phyloP scores from a whole-genome alignment of 2,888 invertebrate species.

The Archips xylosteana region DNA sequence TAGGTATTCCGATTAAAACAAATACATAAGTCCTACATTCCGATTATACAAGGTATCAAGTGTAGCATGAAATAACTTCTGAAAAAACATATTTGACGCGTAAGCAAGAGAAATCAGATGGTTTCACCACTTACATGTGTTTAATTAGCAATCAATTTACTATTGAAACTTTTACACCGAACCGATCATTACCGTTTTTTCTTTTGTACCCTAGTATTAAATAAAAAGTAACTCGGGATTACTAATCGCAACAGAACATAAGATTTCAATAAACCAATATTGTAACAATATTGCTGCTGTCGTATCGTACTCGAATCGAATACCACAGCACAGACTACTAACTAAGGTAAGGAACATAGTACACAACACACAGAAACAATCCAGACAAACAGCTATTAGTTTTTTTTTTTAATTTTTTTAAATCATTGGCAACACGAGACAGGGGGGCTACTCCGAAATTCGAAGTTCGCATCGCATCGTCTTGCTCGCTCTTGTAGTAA shows the following conservation, averaged over 20 bases:
- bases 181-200: not conserved
- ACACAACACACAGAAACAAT: too few relatives aligned
- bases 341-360: too few relatives aligned
- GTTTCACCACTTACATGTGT: slow-evolving; percentile 47
- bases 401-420: too few relatives aligned
- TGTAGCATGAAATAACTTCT: slow-evolving; percentile 38
- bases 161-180: not conserved
- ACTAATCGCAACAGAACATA: not conserved
- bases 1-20: slow-evolving; percentile 10
- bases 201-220: slow-evolving; percentile 7
- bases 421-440: too few relatives aligned
- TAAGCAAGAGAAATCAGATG: slow-evolving; percentile 69
- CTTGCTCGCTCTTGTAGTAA: too few relatives aligned
- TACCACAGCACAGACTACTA: too few relatives aligned
- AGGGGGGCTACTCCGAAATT: too few relatives aligned
- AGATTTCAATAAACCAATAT: not conserved
- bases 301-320: not conserved
- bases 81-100: slow-evolving; percentile 56
- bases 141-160: not conserved
- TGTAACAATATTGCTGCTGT: not conserved
- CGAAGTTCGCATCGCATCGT: too few relatives aligned
- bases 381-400: too few relatives aligned
- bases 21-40: slow-evolving; percentile 27
- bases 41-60: slow-evolving; percentile 10
- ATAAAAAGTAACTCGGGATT: not conserved